These are phyloP conservation scores for Criorhina ranunculi DNA, from an alignment of 2,888 invertebrate species.

Conservation along the genomic window DNA sequence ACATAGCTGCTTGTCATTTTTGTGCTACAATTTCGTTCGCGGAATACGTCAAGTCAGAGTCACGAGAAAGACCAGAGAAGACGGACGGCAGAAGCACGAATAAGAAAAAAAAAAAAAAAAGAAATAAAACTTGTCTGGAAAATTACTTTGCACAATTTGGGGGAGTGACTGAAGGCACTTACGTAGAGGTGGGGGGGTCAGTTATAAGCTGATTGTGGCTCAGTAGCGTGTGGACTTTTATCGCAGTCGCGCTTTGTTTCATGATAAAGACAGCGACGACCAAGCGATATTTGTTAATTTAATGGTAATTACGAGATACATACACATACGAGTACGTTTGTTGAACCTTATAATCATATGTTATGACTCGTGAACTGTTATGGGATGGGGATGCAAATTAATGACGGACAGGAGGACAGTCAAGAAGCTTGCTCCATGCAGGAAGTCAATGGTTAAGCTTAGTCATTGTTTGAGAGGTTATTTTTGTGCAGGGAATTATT, in stretches of 20 bases:
- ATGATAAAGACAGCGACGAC: background rate
- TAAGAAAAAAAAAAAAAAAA: background rate
- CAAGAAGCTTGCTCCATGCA: background rate
- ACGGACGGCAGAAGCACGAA: background rate
- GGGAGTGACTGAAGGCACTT: slow-evolving; percentile 5
- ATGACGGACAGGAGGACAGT: background rate
- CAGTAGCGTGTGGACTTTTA: slow-evolving; percentile 33
- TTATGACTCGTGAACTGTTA: slow-evolving; percentile 4
- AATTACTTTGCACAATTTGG: slow-evolving; percentile 29
- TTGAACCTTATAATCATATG: slow-evolving; percentile 20
- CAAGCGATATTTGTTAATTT: slow-evolving; percentile 25
- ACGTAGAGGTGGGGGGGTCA: background rate
- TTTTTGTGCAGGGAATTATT: background rate
- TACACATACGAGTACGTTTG: no score
- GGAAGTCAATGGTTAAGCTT: slow-evolving; percentile 11
- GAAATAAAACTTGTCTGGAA: slow-evolving; percentile 27
- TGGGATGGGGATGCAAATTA: background rate
- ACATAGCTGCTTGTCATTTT: slow-evolving; percentile 20
- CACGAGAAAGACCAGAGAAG: no score
- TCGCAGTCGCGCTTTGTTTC: slow-evolving; percentile 25
- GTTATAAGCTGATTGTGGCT: slow-evolving; percentile 13
- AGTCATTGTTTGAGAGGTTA: slow-evolving; percentile 4
- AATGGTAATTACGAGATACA: slow-evolving; percentile 16
- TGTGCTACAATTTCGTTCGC: background rate
- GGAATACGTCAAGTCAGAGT: slow-evolving; percentile 3